Base-by-base conservation (phyloP, 1,140 invertebrate species). In the Drosophila biarmipes region DNA sequence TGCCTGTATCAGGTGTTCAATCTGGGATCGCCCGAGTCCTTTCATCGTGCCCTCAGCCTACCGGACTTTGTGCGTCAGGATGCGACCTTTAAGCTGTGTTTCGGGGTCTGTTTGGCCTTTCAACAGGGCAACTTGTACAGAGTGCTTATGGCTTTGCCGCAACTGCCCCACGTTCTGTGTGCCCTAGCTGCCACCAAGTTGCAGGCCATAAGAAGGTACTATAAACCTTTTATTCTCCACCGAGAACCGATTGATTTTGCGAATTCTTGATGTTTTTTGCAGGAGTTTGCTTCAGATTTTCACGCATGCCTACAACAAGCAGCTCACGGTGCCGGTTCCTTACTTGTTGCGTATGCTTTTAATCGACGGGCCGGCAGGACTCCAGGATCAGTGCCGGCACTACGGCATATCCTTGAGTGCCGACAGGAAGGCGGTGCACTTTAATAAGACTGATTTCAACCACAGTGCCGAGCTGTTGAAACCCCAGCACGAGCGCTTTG, bases 1-100 rank as follows among this genome's bases (percentile, higher is more conserved):
- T 90, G 92, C n/a, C 63, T 94, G 5, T 94, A 95, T 72, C 90
- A 94, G 64, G 73, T 94, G 12, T 92, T 94, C 29, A 93, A 94
- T 78, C 75, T 94, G 52, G 94, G 94, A 4, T 89, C 93, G 57
- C 4, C 56, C 0, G 90, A 90, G 40, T 92, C 93, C 27, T 72
- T 94, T 19, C 62, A 53, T n/a, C 92, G 94, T 52, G 90, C 80
- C n/a, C 56, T 94, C 0, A 74, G 35, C 6, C 38, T 92, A 37
- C 87, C 84, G 6, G 27, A 45, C 0, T 43, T 75, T 24, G 64
- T 89, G 21, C 75, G 76, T n/a, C 27, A 67, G 34, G 63, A 85
- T 66, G 34, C 38, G 12, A 61, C 49, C 8, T 82, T 81, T 37
- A 73, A 85, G 48, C 43, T 89, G 12, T 91, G 92, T 0, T 90